phyloP scores from a whole-genome alignment of 2,888 invertebrate genomes.

The Xanthia togata region DNA sequence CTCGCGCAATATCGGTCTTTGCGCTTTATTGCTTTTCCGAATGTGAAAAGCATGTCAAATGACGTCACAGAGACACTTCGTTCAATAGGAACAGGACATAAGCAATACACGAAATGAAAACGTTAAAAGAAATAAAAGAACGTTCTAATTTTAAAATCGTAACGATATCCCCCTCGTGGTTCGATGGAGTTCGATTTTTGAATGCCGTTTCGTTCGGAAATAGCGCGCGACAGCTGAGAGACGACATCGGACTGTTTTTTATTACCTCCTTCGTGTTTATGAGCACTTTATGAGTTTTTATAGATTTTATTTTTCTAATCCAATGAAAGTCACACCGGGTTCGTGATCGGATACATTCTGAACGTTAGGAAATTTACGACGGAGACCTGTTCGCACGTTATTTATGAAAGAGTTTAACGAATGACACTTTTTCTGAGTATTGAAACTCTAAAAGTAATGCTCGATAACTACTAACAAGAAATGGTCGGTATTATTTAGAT shows the following conservation, averaged over 20 bases:
- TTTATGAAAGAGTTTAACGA: slow-evolving; percentile 74
- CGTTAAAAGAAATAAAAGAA: slow-evolving; percentile 76
- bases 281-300: slow-evolving; percentile 90
- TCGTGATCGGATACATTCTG: slow-evolving; percentile 81
- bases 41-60: slow-evolving; percentile 67
- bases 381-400: slow-evolving; percentile 77
- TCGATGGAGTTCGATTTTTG: slow-evolving; percentile 89
- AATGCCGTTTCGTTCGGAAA: slow-evolving; percentile 85
- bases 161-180: slow-evolving; percentile 82
- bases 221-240: slow-evolving; percentile 90
- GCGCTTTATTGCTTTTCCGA: slow-evolving; percentile 63
- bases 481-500: slow-evolving; percentile 46
- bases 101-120: slow-evolving; percentile 69
- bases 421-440: slow-evolving; percentile 66
- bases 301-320: slow-evolving; percentile 88
- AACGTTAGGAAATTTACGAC: slow-evolving; percentile 82
- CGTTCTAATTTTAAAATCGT: slow-evolving; percentile 84
- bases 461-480: slow-evolving; percentile 40
- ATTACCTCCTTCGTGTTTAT: slow-evolving; percentile 89
- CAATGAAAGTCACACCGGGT: slow-evolving; percentile 84
- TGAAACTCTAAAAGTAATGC: slow-evolving; percentile 50
- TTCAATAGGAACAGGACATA: slow-evolving; percentile 73
- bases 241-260: slow-evolving; percentile 88
- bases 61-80: slow-evolving; percentile 62
- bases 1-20: slow-evolving; percentile 53